These are phyloP conservation scores for Thunnus thynnus DNA, from an alignment of 2,113 vertebrate genomes.

Conservation along the genomic window DNA sequence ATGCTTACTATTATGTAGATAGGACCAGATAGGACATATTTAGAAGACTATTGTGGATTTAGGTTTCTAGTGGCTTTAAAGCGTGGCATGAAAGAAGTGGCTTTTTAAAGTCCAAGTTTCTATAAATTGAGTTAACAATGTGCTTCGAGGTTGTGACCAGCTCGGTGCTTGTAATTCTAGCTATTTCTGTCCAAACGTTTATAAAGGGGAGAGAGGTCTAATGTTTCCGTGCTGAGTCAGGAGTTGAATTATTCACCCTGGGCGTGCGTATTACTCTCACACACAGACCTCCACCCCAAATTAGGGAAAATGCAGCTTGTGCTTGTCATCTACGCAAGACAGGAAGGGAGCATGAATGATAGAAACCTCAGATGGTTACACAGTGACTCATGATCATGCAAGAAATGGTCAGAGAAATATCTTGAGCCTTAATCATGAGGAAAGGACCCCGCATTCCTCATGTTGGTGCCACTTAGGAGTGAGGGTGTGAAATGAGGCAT, in stretches of 20 bases:
- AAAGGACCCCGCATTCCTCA: conserved; percentile 48
- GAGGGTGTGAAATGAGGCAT: conserved; percentile 44
- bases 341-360: conserved; percentile 52
- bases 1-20: no score
- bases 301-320: conserved; percentile 68
- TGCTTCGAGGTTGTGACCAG: conserved; percentile 1
- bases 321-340: conserved; percentile 53
- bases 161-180: conserved; percentile 34
- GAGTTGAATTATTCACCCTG: conserved; percentile 71
- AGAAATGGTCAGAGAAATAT: conserved; percentile 44
- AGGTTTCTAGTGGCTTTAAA: no score
- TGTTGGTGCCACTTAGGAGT: conserved; percentile 35
- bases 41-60: no score
- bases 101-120: neutral
- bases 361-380: conserved; percentile 49
- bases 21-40: no score
- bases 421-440: conserved; percentile 49
- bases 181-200: conserved; percentile 55
- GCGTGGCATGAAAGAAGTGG: no score
- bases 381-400: conserved; percentile 67
- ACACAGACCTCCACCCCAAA: conserved; percentile 74
- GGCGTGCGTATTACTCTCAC: conserved; percentile 41
- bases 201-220: conserved; percentile 57
- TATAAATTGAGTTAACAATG: conserved; percentile 10
- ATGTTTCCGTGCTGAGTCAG: conserved; percentile 76